These are phyloP conservation scores for Burhinus oedicnemus DNA, from an alignment of 2,113 vertebrate species.

Conservation along the genomic window DNA sequence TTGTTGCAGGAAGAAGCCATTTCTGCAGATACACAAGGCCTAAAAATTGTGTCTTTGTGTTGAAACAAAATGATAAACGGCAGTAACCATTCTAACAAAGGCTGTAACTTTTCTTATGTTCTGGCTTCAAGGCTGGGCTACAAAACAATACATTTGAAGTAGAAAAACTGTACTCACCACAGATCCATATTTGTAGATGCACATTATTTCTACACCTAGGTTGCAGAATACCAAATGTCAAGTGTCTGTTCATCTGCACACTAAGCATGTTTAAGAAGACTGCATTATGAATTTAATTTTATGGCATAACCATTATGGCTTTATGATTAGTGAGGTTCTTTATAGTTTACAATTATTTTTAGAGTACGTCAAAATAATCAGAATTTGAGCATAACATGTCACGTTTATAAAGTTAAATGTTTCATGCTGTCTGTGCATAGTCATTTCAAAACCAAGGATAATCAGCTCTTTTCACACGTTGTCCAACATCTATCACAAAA, in stretches of 20 bases:
- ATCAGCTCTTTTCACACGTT: not conserved
- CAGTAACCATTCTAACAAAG: not conserved
- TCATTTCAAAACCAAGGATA: not conserved
- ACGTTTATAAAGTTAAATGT: not conserved
- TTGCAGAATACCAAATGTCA: slow-evolving; percentile 67
- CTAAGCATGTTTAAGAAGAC: not conserved
- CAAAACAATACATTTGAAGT: not conserved
- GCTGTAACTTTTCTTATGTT: not conserved
- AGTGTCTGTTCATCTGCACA: not conserved
- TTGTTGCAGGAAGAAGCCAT: not conserved
- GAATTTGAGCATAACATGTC: not conserved
- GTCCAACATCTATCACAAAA: not conserved
- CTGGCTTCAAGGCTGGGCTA: not conserved
- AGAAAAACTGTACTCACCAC: slow-evolving; percentile 81
- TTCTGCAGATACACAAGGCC: not conserved
- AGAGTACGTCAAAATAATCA: not conserved
- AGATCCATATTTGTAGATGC: slow-evolving; percentile 97
- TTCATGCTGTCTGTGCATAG: not conserved
- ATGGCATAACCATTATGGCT: not conserved
- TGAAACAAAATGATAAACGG: not conserved
- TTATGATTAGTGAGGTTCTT: not conserved
- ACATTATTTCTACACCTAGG: slow-evolving; percentile 97
- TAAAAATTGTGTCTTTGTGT: not conserved
- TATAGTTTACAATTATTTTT: not conserved
- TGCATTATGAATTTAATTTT: not conserved